Conservation (phyloP, 2,797 vertebrate species). For the Chelon labrosus region DNA sequence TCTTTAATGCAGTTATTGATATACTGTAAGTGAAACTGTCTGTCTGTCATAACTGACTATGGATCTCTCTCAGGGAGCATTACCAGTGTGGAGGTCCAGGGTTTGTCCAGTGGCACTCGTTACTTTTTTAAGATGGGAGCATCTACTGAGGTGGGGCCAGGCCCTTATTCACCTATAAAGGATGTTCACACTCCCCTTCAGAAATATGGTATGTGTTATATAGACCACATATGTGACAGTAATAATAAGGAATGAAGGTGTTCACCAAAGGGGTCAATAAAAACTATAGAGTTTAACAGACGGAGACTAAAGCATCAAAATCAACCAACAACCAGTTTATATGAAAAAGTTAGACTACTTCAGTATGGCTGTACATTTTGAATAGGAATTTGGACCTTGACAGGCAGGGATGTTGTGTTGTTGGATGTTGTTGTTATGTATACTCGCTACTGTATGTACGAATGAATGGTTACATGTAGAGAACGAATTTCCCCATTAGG, state of each 20-base stretch:
- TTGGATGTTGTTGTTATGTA: no score
- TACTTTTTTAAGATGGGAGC: slow-evolving; percentile 98
- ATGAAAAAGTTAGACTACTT: neutral
- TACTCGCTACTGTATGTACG: no score
- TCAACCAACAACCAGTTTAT: neutral
- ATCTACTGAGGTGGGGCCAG: slow-evolving; percentile 91
- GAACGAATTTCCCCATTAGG: no score
- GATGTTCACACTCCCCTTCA: slow-evolving; percentile 90
- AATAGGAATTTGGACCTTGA: neutral
- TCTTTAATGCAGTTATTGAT: neutral
- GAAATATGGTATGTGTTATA: slow-evolving; percentile 77
- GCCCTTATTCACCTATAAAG: slow-evolving; percentile 91
- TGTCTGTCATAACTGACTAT: neutral
- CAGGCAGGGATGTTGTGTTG: no score
- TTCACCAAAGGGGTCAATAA: neutral
- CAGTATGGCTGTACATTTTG: neutral
- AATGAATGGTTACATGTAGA: no score
- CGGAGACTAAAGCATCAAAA: neutral
- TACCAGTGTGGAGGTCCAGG: slow-evolving; percentile 90
- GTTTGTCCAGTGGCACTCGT: slow-evolving; percentile 89
- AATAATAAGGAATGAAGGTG: neutral
- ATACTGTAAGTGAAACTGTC: neutral
- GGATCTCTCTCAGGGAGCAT: slow-evolving; percentile 84
- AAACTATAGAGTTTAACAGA: neutral
- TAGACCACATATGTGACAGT: neutral